Percentiles rank a stretch among this genome's conserved stretches.
Conservation (phyloP, 1,140 invertebrate species). For the Apocrypta bakeri region DNA sequence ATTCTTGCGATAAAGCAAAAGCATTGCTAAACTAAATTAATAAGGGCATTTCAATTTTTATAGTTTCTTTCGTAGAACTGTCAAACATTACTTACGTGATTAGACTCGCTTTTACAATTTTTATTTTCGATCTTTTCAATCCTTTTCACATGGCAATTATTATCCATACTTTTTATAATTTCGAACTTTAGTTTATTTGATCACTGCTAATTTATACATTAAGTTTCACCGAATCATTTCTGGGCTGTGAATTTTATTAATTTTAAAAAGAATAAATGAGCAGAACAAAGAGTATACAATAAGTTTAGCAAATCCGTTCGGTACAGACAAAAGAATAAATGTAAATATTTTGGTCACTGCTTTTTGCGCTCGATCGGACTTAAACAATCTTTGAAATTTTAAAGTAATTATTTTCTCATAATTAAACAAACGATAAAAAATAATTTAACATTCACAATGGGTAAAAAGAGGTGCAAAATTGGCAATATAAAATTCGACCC, state of each 20-base stretch:
- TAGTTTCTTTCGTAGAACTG: background rate
- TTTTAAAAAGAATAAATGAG: background rate
- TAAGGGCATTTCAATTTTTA: background rate
- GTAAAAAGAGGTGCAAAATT: conserved; percentile 12
- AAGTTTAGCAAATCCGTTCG: background rate
- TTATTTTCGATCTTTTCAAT: background rate
- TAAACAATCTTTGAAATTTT: background rate
- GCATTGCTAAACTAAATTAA: background rate
- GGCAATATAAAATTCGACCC: conserved; percentile 40
- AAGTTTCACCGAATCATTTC: too few species aligned
- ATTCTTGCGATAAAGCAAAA: conserved; percentile 21
- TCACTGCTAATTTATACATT: too few species aligned
- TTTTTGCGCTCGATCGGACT: too few species aligned
- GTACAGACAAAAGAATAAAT: background rate
- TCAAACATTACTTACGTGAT: conserved; percentile 15
- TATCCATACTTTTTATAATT: too few species aligned
- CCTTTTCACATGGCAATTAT: too few species aligned
- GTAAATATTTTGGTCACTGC: background rate
- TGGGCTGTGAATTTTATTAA: too few species aligned
- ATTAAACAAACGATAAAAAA: background rate
- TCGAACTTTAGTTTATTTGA: too few species aligned
- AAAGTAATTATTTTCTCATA: background rate
- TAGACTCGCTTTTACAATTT: conserved; percentile 6
- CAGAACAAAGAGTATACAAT: too few species aligned
- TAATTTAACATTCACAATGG: conserved; percentile 36